Conservation (phyloP, 92 coral and sea anemone genomes). For the Diadumene lineata region DNA sequence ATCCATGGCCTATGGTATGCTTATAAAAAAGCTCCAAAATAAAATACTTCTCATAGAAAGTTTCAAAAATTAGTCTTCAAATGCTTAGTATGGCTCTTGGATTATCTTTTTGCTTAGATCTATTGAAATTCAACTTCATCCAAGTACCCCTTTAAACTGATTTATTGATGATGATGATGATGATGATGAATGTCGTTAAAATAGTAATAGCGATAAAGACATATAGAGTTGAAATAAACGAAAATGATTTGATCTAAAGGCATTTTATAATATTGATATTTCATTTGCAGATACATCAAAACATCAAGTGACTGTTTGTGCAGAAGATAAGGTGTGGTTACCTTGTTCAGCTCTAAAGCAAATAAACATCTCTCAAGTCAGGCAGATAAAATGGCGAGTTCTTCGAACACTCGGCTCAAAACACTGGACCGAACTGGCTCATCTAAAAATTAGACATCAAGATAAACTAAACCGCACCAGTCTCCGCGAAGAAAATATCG, state of each 20-base stretch:
- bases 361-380: slow-evolving; percentile 4
- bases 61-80: too few species aligned
- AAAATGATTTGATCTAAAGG: not conserved
- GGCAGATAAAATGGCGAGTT: slow-evolving; percentile 23
- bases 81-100: too few species aligned
- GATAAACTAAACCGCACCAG: slow-evolving; percentile 1
- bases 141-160: too few species aligned
- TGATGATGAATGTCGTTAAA: too few species aligned
- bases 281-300: not conserved
- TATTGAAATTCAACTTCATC: too few species aligned
- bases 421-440: slow-evolving; percentile 7
- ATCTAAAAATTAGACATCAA: not conserved
- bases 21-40: too few species aligned
- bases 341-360: slow-evolving; percentile 13
- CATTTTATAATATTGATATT: not conserved
- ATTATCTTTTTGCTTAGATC: too few species aligned
- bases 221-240: too few species aligned
- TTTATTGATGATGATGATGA: too few species aligned
- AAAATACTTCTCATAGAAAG: too few species aligned
- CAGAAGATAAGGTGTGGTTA: slow-evolving; percentile 1
- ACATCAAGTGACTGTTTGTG: not conserved
- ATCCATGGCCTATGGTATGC: too few species aligned
- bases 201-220: too few species aligned
- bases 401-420: not conserved
- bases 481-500: slow-evolving; percentile 5